These are phyloP conservation scores for Psittacula echo DNA, from an alignment of 2,797 vertebrate species.

Conservation along the genomic window DNA sequence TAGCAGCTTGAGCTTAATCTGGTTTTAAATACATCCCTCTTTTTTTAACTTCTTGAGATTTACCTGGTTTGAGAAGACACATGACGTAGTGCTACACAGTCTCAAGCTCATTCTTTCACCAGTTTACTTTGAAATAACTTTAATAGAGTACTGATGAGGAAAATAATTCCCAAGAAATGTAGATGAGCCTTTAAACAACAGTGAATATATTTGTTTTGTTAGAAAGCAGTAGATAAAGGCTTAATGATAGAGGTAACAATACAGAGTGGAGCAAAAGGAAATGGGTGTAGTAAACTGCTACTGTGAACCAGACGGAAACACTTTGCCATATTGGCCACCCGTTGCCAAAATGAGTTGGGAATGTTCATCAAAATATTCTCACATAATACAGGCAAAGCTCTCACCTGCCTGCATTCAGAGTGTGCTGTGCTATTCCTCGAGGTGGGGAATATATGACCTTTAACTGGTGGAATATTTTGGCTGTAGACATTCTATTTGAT, in stretches of 20 bases:
- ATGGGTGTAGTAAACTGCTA: not conserved
- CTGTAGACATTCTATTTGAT: not conserved
- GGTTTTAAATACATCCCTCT: conserved; percentile 71
- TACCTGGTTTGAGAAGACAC: conserved; percentile 66
- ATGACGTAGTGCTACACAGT: conserved; percentile 41
- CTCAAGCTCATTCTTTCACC: not conserved
- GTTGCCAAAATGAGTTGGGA: not conserved
- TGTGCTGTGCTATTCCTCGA: not conserved
- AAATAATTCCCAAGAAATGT: conserved; percentile 62
- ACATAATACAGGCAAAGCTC: not conserved
- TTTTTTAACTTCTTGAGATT: conserved; percentile 61
- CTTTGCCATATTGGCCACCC: not conserved
- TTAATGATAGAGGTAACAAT: conserved; percentile 30
- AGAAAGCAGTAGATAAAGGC: conserved; percentile 49
- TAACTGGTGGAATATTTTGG: not conserved
- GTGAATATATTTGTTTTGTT: conserved; percentile 59
- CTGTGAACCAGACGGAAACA: not conserved
- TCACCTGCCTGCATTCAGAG: not conserved
- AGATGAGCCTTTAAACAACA: conserved; percentile 60
- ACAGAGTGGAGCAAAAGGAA: not conserved
- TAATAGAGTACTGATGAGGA: conserved; percentile 50
- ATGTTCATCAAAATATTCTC: not conserved
- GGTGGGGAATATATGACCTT: not conserved
- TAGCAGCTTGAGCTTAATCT: conserved; percentile 69
- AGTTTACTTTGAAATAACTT: conserved; percentile 66